Conservation (phyloP, 1,140 invertebrate species). For the Calliphora vicina region DNA sequence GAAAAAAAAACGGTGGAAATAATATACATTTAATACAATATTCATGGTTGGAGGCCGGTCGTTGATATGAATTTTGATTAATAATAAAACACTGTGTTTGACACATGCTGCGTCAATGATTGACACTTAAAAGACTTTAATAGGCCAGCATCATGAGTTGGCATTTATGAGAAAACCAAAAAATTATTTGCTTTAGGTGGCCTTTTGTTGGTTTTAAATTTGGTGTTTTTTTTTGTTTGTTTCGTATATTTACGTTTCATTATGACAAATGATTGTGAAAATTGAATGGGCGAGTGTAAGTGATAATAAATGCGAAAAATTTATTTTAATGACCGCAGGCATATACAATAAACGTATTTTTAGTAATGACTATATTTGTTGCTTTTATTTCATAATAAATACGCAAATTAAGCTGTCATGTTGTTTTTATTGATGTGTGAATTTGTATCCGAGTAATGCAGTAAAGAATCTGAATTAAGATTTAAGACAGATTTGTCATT, state of each 20-base stretch:
- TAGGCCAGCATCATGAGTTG: neutral
- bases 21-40: no score
- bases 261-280: neutral
- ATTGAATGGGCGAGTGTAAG: neutral
- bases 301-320: neutral
- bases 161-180: neutral
- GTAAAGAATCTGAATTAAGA: no score
- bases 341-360: neutral
- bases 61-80: neutral
- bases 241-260: neutral
- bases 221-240: neutral
- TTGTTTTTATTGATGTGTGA: no score
- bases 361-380: no score
- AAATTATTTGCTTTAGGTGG: neutral
- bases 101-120: neutral
- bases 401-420: no score
- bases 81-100: slow-evolving; percentile 13
- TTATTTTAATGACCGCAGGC: neutral
- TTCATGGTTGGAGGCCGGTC: no score
- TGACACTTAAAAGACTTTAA: slow-evolving; percentile 11
- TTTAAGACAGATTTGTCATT: no score
- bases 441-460: no score
- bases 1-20: no score
- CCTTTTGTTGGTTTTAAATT: neutral
- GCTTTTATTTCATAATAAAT: no score